Conservation (phyloP, 2,113 vertebrate species). For the Stigmatopora argus region DNA sequence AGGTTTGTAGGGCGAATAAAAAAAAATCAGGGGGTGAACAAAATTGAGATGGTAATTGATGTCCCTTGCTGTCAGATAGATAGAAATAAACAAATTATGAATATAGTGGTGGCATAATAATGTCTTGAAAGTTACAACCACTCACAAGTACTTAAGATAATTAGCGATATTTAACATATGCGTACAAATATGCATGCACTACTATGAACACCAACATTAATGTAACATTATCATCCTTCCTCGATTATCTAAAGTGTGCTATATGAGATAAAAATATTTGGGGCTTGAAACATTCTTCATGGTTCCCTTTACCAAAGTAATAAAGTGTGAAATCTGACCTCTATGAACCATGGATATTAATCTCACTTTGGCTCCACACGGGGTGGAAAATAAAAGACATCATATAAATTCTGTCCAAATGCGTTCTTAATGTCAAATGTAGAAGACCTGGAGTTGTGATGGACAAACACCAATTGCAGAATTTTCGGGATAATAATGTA, state of each 20-base stretch:
- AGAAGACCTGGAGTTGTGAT: slow-evolving; percentile 17
- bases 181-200: too few relatives aligned
- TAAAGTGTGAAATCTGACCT: slow-evolving; percentile 50
- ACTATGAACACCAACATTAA: neutral
- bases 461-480: slow-evolving; percentile 7
- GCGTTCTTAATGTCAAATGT: slow-evolving; percentile 4
- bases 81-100: too few relatives aligned
- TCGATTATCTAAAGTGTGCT: slow-evolving; percentile 58
- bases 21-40: too few relatives aligned
- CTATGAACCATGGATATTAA: slow-evolving; percentile 3
- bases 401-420: slow-evolving; percentile 20
- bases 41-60: too few relatives aligned
- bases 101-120: too few relatives aligned
- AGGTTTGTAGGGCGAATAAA: too few relatives aligned
- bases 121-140: too few relatives aligned
- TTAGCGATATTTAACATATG: too few relatives aligned
- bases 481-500: slow-evolving; percentile 8
- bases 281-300: slow-evolving; percentile 50
- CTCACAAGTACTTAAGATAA: too few relatives aligned
- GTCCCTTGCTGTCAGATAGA: too few relatives aligned
- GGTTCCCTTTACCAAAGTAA: slow-evolving; percentile 55
- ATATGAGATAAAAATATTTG: slow-evolving; percentile 41
- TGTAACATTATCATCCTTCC: slow-evolving; percentile 41
- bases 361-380: slow-evolving; percentile 33
- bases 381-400: slow-evolving; percentile 40